A percentile compares a stretch with the other conserved stretches of the same genome.
These are phyloP conservation scores for Microctonus brassicae DNA, from an alignment of 2,888 invertebrate genomes.

Conservation along the genomic window DNA sequence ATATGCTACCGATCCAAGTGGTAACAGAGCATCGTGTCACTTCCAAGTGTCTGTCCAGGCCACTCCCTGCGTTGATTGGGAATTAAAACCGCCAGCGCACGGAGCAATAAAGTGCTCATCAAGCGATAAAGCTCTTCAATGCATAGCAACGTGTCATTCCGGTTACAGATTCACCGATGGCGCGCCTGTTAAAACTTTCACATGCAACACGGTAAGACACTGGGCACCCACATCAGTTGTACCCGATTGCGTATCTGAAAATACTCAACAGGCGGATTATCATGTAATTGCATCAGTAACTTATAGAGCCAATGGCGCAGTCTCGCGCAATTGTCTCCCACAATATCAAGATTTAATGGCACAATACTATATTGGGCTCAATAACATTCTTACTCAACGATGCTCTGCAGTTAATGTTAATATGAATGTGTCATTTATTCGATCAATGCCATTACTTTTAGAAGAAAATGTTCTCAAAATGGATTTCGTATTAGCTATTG, in stretches of 20 bases:
- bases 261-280: constrained; percentile 95
- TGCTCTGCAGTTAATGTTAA: constrained; percentile 96
- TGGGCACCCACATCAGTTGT: constrained; percentile 93
- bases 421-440: constrained; percentile 92
- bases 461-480: constrained; percentile 92
- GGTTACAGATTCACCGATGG: constrained; percentile 94
- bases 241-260: constrained; percentile 95
- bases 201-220: constrained; percentile 83
- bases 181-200: constrained; percentile 87
- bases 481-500: constrained; percentile 89
- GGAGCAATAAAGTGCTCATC: constrained; percentile 90
- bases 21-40: constrained; percentile 90
- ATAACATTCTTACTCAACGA: constrained; percentile 86
- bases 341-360: constrained; percentile 88
- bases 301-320: constrained; percentile 91
- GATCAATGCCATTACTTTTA: constrained; percentile 82
- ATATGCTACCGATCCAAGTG: constrained; percentile 86
- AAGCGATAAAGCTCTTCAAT: constrained; percentile 86
- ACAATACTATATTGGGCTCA: constrained; percentile 85
- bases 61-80: constrained; percentile 95
- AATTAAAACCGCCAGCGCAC: constrained; percentile 88
- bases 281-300: constrained; percentile 89
- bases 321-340: constrained; percentile 84
- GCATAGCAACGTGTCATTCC: constrained; percentile 89
- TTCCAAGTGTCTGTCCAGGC: constrained; percentile 96